Base-by-base conservation (phyloP, 2,797 vertebrate genomes). In the Tadarida brasiliensis region DNA sequence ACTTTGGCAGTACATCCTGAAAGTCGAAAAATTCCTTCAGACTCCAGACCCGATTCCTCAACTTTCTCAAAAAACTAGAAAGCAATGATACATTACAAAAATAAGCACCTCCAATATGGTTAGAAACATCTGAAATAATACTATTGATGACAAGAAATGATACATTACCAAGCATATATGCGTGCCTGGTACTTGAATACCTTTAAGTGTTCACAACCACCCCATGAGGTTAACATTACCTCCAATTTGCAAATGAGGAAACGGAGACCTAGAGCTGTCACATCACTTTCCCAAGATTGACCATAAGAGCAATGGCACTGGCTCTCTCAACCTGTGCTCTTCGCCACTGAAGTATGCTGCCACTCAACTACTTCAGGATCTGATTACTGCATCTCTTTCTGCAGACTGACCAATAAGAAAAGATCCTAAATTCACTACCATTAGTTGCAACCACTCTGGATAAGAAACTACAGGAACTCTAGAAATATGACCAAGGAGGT, bases 11-110 rank as follows among this genome's bases (percentile, higher is more conserved):
- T 99, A 82, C 99, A 99, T 98, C 99, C 99, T 5, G 99, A 99
- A 35, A 99, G 99, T 86, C 99, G 98, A 15, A 99, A 99, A 97
- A 99, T 99, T 95, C 99, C 99, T 98, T 99, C 99, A 0, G 99
- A 99, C 97, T 99, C 99, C 95, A 99, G 98, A 11, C 99, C 99
- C 0, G 98, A 99, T 97, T 99, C 99, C 91, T 99, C 99, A 96
- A 99, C 99, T 90, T 99, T 99, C 93, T 98, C 98, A 97, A 99
- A 98, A 97, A 99, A 97, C 99, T 99, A 97, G 92, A 98, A 97
- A 96, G 67, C 54, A 97, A 97, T 14, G 85, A 51, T 71, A 94
- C n/a, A 30, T n/a, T 26, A 84, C 87, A 78, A 49, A 93, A 96
- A 57, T 84, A 76, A 97, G 92, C 54, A 89, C 2, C 47, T 70